A percentile compares a stretch with the other conserved stretches of the same genome.
Conservation (phyloP, 2,888 invertebrate species). For the Zygogramma bicolorata region DNA sequence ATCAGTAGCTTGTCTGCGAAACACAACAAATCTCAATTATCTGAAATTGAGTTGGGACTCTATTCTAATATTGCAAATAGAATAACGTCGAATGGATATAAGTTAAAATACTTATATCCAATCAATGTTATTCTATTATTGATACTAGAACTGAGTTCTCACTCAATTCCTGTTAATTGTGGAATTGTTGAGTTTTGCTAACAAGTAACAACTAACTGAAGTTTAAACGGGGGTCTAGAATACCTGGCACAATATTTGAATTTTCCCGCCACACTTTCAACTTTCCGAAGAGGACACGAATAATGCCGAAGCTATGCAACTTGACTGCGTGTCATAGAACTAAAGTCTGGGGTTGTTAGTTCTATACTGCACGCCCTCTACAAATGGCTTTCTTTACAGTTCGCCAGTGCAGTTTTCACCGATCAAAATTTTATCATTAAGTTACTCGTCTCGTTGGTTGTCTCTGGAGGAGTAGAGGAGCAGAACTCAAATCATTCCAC, state of each 20-base stretch:
- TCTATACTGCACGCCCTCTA: slow-evolving; percentile 2
- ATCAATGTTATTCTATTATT: slow-evolving; percentile 10
- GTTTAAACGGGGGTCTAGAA: not conserved
- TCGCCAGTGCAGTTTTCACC: slow-evolving; percentile 10
- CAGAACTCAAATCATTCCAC: too few species aligned
- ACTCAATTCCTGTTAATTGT: not conserved
- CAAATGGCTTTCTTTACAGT: not conserved
- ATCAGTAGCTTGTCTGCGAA: not conserved
- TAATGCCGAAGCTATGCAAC: slow-evolving; percentile 14
- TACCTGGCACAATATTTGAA: not conserved
- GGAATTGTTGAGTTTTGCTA: not conserved
- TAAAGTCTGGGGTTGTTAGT: slow-evolving; percentile 14
- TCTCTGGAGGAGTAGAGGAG: too few species aligned
- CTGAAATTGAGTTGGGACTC: not conserved
- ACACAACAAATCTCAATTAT: not conserved
- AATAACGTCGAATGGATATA: slow-evolving; percentile 12
- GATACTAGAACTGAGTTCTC: not conserved
- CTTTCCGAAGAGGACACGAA: not conserved
- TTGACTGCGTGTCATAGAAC: slow-evolving; percentile 10
- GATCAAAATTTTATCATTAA: slow-evolving; percentile 10
- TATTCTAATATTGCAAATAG: not conserved
- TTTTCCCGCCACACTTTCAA: not conserved
- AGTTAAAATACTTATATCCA: slow-evolving; percentile 11
- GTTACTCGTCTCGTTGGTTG: too few species aligned
- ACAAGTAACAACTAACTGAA: not conserved